phyloP scores from a whole-genome alignment of 2,888 invertebrate species.

The Drosophila lutescens region DNA sequence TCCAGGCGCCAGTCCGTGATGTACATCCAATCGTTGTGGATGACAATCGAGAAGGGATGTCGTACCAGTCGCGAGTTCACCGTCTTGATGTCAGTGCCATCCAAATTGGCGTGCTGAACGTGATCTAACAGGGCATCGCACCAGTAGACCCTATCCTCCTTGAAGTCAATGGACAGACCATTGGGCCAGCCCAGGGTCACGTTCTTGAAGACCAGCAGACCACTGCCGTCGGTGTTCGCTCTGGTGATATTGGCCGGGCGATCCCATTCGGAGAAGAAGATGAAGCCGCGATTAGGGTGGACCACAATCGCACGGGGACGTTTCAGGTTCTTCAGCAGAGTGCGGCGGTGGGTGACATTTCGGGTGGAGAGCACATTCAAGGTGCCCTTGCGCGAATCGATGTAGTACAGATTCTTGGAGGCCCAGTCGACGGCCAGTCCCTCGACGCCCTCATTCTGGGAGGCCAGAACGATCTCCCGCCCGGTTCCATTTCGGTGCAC shows the following conservation, averaged over 20 bases:
- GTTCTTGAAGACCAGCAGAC: conserved; percentile 93
- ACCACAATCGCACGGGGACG: conserved; percentile 98
- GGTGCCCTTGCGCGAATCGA: conserved; percentile 96
- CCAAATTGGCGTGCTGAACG: conserved; percentile 96
- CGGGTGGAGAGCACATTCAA: conserved; percentile 95
- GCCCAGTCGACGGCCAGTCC: conserved; percentile 98
- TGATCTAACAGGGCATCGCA: conserved; percentile 98
- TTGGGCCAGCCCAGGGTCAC: conserved; percentile 98
- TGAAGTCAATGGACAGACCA: conserved; percentile 96
- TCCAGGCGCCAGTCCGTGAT: conserved; percentile 99
- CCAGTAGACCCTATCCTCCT: conserved; percentile 96
- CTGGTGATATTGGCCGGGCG: conserved; percentile 98
- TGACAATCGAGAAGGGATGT: conserved; percentile 96
- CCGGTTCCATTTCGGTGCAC: conserved; percentile 92
- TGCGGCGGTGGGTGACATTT: conserved; percentile 93
- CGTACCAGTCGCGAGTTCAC: conserved; percentile 93
- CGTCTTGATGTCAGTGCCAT: conserved; percentile 95
- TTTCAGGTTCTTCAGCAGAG: conserved; percentile 93
- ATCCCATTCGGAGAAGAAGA: conserved; percentile 98
- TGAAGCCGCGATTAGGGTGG: conserved; percentile 96
- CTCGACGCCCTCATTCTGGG: conserved; percentile 98
- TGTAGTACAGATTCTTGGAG: conserved; percentile 97
- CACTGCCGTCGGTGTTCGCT: conserved; percentile 95
- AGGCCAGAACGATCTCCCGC: conserved; percentile 95
- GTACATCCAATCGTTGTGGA: conserved; percentile 96